Percentiles rank a stretch among this genome's conserved stretches.
phyloP scores from a whole-genome alignment of 2,888 invertebrate species.

The Caenorhabditis sp. region DNA sequence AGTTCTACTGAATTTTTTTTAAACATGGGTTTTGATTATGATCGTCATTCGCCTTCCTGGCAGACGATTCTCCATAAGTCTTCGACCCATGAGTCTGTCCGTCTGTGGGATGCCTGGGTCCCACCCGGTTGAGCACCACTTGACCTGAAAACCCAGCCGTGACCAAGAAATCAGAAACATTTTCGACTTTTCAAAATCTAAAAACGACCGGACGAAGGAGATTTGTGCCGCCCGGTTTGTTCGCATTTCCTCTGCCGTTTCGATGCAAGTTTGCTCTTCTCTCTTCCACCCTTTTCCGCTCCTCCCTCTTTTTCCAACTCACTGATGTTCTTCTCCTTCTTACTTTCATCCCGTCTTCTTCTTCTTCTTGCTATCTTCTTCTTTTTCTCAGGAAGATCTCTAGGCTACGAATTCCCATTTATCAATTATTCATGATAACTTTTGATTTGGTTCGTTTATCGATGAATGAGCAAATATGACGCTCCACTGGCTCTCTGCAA shows the following conservation, averaged over 20 bases:
- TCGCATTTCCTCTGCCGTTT: slow-evolving; percentile 45
- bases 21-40: no score
- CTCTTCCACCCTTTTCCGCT: slow-evolving; percentile 39
- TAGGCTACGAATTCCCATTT: slow-evolving; percentile 41
- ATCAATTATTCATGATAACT: slow-evolving; percentile 55
- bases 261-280: slow-evolving; percentile 42
- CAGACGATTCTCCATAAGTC: no score
- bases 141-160: not conserved
- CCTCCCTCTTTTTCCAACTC: slow-evolving; percentile 42
- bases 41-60: no score
- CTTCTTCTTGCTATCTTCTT: slow-evolving; percentile 18
- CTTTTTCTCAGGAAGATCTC: slow-evolving; percentile 1
- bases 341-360: slow-evolving; percentile 5
- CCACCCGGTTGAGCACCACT: no score
- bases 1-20: no score
- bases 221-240: slow-evolving; percentile 62
- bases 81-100: no score
- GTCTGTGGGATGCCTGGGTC: no score
- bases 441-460: slow-evolving; percentile 57
- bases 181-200: slow-evolving; percentile 38
- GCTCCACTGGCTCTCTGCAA: not conserved
- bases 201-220: slow-evolving; percentile 22
- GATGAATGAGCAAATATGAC: slow-evolving; percentile 49
- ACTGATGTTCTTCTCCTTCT: slow-evolving; percentile 52
- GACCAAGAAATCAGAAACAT: slow-evolving; percentile 33